Conservation (phyloP, 2,888 invertebrate genomes). For the Plusia festucae region DNA sequence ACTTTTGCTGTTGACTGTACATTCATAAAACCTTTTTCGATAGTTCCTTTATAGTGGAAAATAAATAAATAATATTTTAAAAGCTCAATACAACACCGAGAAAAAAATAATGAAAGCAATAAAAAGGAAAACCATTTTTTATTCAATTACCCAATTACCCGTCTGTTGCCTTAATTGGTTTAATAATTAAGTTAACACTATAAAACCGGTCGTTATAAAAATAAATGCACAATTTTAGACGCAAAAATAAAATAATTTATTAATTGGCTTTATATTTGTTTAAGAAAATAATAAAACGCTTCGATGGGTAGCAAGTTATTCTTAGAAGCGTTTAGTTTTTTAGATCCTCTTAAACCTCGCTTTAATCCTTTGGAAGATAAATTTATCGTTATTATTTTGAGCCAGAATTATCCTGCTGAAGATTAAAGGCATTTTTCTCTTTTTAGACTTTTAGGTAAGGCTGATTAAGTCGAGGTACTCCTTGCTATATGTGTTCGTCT, state of each 20-base stretch:
- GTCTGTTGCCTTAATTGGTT: neutral
- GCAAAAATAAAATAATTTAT: neutral
- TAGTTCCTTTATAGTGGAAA: too few relatives aligned
- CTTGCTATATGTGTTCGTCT: too few relatives aligned
- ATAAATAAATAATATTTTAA: neutral
- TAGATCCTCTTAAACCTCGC: too few relatives aligned
- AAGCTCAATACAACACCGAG: neutral
- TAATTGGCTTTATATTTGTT: neutral
- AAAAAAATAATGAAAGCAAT: neutral
- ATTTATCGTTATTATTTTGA: too few relatives aligned
- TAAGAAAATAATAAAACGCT: neutral
- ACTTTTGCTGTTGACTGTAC: too few relatives aligned
- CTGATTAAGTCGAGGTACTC: too few relatives aligned
- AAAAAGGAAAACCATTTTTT: neutral
- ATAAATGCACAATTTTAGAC: neutral
- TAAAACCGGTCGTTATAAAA: neutral
- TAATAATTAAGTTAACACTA: slow-evolving; percentile 14
- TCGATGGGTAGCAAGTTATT: neutral
- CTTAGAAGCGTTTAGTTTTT: neutral
- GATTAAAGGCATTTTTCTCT: too few relatives aligned
- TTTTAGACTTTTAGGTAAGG: too few relatives aligned
- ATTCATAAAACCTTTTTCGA: too few relatives aligned
- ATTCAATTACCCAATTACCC: neutral
- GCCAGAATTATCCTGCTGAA: too few relatives aligned
- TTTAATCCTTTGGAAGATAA: too few relatives aligned